Evolutionary conservation across 2,888 invertebrate species (phyloP), one percentile per base, ranked within the genome.

Genomic region (Cerastis rubricosa): DNA sequence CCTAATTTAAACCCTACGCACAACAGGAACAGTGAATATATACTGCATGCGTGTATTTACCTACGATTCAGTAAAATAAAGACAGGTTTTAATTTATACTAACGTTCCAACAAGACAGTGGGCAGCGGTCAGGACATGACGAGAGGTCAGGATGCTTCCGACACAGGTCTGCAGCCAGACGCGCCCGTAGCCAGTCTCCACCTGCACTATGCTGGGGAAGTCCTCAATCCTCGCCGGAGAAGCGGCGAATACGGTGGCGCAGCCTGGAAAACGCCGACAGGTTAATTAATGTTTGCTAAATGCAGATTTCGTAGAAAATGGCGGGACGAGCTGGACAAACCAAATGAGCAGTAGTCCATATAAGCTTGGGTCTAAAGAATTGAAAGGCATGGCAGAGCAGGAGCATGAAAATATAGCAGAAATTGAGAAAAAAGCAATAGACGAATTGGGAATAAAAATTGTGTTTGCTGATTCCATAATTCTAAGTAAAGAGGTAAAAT

Each of bases 141-240:
- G n/a, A 12, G 29, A 35, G 47, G 84, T 89, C 43, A 89, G 7
- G 17, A 89, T 25, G 40, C 12, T 70, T 1, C 85, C 89, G 0
- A 81, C 86, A 59, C 89, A 89, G 14, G 78, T 81, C 63, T 89
- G 89, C 5, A 83, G 19, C 89, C 89, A 89, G 2, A 81, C 17
- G 9, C 51, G 45, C 0, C 80, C 74, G 14, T 64, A 22, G 11
- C 83, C 73, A n/a, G 70, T 71, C 61, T 89, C 89, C 17, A 84
- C 95, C 94, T 90, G 96, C 74, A 95, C 92, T 73, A 90, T 89
- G 76, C 93, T 92, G 71, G 90, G 90, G 71, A 82, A 87, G 40
- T 74, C 73, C 17, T 90, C 83, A 51, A 90, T 88, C n/a, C 66
- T 78, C 0, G 90, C 85, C 0, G 80, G 81, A 0, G 49, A 19